Evolutionary conservation across 2,888 invertebrate genomes (phyloP).

Genomic region (Drosophila recens): DNA sequence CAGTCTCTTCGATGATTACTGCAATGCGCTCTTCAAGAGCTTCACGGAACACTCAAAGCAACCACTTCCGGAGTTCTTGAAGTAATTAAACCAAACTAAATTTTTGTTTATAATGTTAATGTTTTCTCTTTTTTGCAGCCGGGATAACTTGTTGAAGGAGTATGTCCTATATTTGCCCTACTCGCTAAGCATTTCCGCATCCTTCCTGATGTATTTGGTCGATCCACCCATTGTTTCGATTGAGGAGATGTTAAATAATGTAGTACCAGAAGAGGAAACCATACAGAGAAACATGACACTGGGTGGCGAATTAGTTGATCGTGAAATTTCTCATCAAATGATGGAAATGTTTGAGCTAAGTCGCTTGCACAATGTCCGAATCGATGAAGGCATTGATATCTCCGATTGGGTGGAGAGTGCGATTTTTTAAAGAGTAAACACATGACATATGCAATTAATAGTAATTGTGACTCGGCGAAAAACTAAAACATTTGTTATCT

Average conservation of each 20-base stretch:
- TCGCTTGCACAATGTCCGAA: slow-evolving; percentile 62
- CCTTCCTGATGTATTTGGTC: slow-evolving; percentile 75
- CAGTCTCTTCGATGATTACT: slow-evolving; percentile 80
- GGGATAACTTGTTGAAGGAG: slow-evolving; percentile 77
- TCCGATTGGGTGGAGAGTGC: slow-evolving; percentile 26
- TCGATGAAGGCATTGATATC: slow-evolving; percentile 66
- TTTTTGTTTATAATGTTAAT: neutral
- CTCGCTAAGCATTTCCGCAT: slow-evolving; percentile 65
- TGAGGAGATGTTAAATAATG: slow-evolving; percentile 58
- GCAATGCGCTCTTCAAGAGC: slow-evolving; percentile 62
- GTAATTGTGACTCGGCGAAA: slow-evolving; percentile 11
- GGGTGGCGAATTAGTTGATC: slow-evolving; percentile 82
- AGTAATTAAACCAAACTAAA: slow-evolving; percentile 46
- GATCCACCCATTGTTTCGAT: slow-evolving; percentile 57
- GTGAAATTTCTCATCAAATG: slow-evolving; percentile 81
- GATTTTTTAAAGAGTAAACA: slow-evolving; percentile 5
- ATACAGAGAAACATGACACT: slow-evolving; percentile 50
- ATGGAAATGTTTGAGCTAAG: slow-evolving; percentile 80
- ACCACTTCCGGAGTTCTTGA: slow-evolving; percentile 75
- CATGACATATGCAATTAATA: slow-evolving; percentile 5
- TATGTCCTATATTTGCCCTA: slow-evolving; percentile 81
- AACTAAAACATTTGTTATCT: neutral
- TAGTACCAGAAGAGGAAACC: slow-evolving; percentile 48
- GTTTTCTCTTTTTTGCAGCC: slow-evolving; percentile 53
- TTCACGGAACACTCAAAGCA: slow-evolving; percentile 44